These are phyloP conservation scores for Callopanchax toddi DNA, from an alignment of 2,113 vertebrate species.

Conservation along the genomic window DNA sequence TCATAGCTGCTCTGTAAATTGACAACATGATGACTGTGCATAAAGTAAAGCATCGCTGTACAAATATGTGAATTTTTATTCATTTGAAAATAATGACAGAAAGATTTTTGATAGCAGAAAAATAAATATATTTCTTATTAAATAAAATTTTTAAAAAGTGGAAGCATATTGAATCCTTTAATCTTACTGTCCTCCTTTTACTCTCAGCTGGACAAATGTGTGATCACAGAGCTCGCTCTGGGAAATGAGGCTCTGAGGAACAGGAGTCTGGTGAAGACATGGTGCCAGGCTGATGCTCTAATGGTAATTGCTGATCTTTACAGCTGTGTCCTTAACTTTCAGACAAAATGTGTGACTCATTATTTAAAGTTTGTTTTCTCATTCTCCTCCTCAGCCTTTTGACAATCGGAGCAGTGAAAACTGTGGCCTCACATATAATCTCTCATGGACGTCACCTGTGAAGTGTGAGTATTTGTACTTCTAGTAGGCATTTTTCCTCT, in stretches of 20 bases:
- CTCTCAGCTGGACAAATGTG: constrained; percentile 88
- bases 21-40: too few relatives aligned
- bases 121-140: too few relatives aligned
- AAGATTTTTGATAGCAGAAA: too few relatives aligned
- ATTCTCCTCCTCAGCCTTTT: constrained; percentile 46
- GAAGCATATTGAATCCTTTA: neutral
- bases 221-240: constrained; percentile 87
- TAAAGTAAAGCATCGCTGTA: too few relatives aligned
- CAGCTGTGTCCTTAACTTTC: constrained; percentile 35
- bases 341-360: constrained; percentile 28
- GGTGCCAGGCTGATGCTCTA: constrained; percentile 77
- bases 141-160: too few relatives aligned
- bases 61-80: too few relatives aligned
- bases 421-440: constrained; percentile 50
- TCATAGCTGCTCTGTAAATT: too few relatives aligned
- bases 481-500: neutral
- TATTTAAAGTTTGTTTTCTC: neutral
- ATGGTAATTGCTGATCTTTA: constrained; percentile 74
- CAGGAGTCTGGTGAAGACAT: constrained; percentile 87
- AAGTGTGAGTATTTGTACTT: constrained; percentile 59
- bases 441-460: constrained; percentile 28
- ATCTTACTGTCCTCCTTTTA: neutral
- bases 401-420: constrained; percentile 46
- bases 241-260: constrained; percentile 88
- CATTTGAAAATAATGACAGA: too few relatives aligned